These are phyloP conservation scores for Pteromalus puparum DNA, from an alignment of 1,140 invertebrate species.

Conservation along the genomic window DNA sequence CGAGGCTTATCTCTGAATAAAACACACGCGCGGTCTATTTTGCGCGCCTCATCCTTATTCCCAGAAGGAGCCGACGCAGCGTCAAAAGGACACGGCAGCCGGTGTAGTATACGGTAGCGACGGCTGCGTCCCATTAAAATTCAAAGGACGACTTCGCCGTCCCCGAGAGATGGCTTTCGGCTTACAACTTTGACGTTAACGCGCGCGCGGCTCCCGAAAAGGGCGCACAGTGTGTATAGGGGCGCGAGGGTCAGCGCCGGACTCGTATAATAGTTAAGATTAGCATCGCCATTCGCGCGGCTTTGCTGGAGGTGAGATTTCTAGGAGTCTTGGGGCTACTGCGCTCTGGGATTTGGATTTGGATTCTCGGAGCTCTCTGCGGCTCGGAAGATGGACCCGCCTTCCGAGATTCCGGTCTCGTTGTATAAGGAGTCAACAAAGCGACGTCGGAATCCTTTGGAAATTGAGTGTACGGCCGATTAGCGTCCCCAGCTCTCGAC, in stretches of 20 bases:
- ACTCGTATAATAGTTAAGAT: slow-evolving; percentile 58
- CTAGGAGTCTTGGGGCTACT: neutral
- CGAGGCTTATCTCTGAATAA: too few relatives aligned
- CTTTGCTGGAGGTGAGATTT: slow-evolving; percentile 11
- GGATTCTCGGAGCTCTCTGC: neutral
- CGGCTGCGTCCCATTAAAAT: slow-evolving; percentile 49
- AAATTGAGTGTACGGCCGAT: too few relatives aligned
- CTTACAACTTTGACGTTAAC: slow-evolving; percentile 50
- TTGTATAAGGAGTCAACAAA: too few relatives aligned
- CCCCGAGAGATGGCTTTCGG: slow-evolving; percentile 32
- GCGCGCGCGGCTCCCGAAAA: slow-evolving; percentile 15
- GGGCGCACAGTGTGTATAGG: neutral
- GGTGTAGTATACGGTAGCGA: neutral
- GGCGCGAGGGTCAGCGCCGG: neutral
- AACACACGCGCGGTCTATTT: neutral
- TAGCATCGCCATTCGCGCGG: slow-evolving; percentile 55
- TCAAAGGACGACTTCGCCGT: slow-evolving; percentile 41
- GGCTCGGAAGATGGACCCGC: too few relatives aligned
- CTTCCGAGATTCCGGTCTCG: too few relatives aligned
- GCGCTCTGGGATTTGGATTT: slow-evolving; percentile 15
- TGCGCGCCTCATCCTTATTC: neutral
- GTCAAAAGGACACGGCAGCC: neutral
- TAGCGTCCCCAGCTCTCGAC: too few relatives aligned
- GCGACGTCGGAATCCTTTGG: too few relatives aligned
- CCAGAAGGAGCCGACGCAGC: neutral